Percentiles rank a stretch among this genome's conserved stretches.
These are phyloP conservation scores for Hexactinellida sp. DNA, from an alignment of 37 sponge, comb jelly and placozoan species.

Conservation along the genomic window DNA sequence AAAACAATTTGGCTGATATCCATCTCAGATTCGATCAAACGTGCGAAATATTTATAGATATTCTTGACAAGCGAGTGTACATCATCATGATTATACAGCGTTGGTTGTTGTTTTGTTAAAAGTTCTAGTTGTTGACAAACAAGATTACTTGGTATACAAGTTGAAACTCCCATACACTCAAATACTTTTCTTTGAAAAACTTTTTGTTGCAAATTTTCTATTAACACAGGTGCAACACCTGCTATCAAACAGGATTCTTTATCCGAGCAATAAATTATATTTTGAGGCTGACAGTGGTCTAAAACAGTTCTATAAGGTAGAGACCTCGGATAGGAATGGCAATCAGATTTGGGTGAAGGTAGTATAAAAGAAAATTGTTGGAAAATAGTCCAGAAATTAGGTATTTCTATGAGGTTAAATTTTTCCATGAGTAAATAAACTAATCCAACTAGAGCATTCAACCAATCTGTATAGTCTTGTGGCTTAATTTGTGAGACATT, in stretches of 20 bases:
- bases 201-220: not conserved
- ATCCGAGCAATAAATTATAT: not conserved
- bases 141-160: not conserved
- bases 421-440: not conserved
- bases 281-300: not conserved
- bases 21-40: no score
- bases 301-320: not conserved
- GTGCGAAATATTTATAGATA: not conserved
- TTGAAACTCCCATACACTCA: not conserved
- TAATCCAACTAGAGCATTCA: not conserved
- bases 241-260: not conserved
- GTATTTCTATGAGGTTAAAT: not conserved
- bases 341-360: not conserved
- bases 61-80: not conserved
- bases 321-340: not conserved
- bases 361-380: not conserved
- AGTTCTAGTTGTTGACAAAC: not conserved
- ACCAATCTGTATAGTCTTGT: not conserved
- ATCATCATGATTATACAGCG: not conserved
- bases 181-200: not conserved
- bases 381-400: not conserved
- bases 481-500: not conserved
- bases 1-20: not conserved
- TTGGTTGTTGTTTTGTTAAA: not conserved
- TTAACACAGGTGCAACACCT: not conserved